Base-by-base conservation (phyloP, 2,113 vertebrate species). In the Channa maculata region DNA sequence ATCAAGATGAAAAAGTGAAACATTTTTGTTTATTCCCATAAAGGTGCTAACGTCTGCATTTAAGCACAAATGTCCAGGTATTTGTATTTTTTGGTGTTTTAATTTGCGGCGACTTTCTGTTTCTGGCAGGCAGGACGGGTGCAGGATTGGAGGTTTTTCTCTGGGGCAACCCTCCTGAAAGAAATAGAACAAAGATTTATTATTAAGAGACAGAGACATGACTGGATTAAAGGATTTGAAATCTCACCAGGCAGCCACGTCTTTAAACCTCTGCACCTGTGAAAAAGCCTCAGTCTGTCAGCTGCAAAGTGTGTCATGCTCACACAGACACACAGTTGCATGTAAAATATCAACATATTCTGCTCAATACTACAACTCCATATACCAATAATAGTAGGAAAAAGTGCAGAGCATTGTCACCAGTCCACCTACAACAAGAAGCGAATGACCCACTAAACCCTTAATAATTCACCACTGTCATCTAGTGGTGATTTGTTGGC, bases 221-320 rank as follows among this genome's bases (percentile, higher is more conserved):
- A 73, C 15, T 64, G 85, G 91, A 91, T 92, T 90, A 89, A 84
- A 78, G 86, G 91, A 88, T 89, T 88, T 79, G 33, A 77, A 77
- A 74, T 71, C 54, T 58, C 12, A 33, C 4, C 2, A 3, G 14
- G 59, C 51, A 39, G 65, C 39, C 13, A 3, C 50, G 57, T 62
- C 49, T 71, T 73, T 82, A 79, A 85, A 84, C 53, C 86, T 52
- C 55, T 78, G 75, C 72, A 88, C 86, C 86, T 86, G 79, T 49
- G 46, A 71, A 73, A 69, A 76, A 46, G 8, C 11, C 53, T 49
- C 41, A 61, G 50, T 39, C 49, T 51, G 37, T 71, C 67, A 34
- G 49, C 6, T 44, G 11, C 12, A 74, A 66, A 84, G 37, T 77
- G 70, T 71, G 62, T 75, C 85, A 83, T 61, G 48, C 37, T 54